These are phyloP conservation scores for Sebastes oblongus DNA, from an alignment of 2,797 vertebrate genomes.

Conservation along the genomic window DNA sequence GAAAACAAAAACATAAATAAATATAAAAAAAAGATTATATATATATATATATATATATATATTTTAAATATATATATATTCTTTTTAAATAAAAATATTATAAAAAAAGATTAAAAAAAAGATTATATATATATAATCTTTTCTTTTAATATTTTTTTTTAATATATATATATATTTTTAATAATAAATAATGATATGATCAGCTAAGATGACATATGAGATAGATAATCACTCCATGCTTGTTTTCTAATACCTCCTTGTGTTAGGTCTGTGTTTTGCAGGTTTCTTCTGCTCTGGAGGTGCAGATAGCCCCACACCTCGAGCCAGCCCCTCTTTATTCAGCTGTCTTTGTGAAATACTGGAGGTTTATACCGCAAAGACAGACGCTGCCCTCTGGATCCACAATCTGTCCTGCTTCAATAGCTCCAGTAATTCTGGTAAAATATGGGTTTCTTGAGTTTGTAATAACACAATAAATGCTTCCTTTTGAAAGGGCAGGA, in stretches of 20 bases:
- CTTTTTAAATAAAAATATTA: too few relatives aligned
- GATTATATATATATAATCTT: too few relatives aligned
- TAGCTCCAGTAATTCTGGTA: conserved; percentile 53
- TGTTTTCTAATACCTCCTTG: neutral
- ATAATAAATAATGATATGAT: neutral
- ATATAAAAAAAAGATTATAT: too few relatives aligned
- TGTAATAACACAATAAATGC: conserved; percentile 32
- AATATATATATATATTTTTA: fast-evolving
- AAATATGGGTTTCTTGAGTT: conserved; percentile 26
- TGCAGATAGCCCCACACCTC: conserved; percentile 74
- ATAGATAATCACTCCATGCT: neutral
- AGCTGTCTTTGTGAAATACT: conserved; percentile 78
- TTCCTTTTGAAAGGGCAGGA: conserved; percentile 9
- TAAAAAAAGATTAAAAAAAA: too few relatives aligned
- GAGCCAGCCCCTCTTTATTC: conserved; percentile 65
- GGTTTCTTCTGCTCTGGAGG: conserved; percentile 86
- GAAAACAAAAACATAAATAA: neutral
- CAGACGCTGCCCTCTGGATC: conserved; percentile 49
- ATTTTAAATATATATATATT: too few relatives aligned
- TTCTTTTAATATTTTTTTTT: too few relatives aligned
- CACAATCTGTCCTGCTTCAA: conserved; percentile 63
- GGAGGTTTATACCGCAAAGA: conserved; percentile 43
- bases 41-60: too few relatives aligned
- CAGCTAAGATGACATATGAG: neutral
- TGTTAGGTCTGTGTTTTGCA: conserved; percentile 81